Evolutionary conservation across 2,888 invertebrate genomes (phyloP).

Genomic region (Blomia tropicalis): DNA sequence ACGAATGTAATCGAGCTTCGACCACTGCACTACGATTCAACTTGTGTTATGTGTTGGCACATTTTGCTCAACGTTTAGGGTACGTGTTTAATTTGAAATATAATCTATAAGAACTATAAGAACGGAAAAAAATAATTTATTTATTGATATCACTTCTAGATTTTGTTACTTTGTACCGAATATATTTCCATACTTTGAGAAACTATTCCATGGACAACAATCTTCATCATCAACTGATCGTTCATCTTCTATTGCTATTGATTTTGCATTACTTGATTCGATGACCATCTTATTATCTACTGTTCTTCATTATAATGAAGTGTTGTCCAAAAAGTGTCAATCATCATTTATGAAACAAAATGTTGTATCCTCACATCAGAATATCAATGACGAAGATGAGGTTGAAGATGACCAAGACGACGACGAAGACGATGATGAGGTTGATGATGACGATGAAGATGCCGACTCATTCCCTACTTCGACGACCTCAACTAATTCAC

Average conservation of each 20-base stretch:
- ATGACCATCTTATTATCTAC: neutral
- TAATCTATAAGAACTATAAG: too few species aligned
- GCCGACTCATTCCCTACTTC: neutral
- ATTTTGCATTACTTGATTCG: slow-evolving; percentile 12
- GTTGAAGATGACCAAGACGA: neutral
- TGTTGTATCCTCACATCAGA: neutral
- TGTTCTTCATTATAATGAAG: slow-evolving; percentile 5
- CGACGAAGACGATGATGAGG: neutral
- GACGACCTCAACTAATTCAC: neutral
- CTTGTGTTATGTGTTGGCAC: neutral
- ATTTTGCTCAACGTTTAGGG: slow-evolving; percentile 6
- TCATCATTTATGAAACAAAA: neutral
- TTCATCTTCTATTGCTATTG: neutral
- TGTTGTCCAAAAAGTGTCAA: neutral
- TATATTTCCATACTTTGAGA: slow-evolving; percentile 10
- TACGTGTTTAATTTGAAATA: too few species aligned
- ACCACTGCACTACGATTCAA: neutral
- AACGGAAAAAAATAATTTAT: too few species aligned
- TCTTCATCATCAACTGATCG: neutral
- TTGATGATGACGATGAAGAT: neutral
- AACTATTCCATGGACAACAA: neutral
- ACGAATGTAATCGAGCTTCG: neutral
- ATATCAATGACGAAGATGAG: neutral
- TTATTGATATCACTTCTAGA: neutral
- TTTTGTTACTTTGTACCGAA: neutral